Base-by-base conservation (phyloP, 1,140 invertebrate species). In the Geopemphigus sp. region DNA sequence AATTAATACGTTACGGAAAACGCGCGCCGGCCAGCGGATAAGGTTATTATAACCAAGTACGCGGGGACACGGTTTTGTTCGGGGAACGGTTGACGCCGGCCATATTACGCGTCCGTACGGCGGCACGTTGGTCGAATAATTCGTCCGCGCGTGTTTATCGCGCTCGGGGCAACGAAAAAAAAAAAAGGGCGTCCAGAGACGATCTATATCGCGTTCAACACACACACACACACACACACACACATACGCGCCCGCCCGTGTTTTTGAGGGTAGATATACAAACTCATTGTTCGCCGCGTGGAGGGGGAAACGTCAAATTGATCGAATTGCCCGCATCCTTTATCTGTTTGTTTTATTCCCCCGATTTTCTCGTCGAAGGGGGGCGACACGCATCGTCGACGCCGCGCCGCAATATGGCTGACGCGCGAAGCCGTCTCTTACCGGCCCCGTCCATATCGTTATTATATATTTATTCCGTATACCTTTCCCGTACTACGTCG, bases 281-380 rank as follows among this genome's bases (percentile, higher is more conserved):
- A 57, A 14, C n/a, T 22, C 39, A 68, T 68, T 47, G 64, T 66
- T 47, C 32, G 32, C 32, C 8, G 32, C 8, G 47, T 50, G 47
- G 47, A 6, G 39, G 64, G 39, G 45, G 15, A 8, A 8, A 54
- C 68, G 68, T 72, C 47, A 54, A 72, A 72, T 72, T 54, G 68
- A 72, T 47, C 68, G 68, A 54, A 72, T 72, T 54, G 68, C 68
- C 68, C 68, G 29, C 47, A 54, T 72, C 68, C 47, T 29, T 53
- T 70, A n/a, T 22, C 66, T 68, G 29, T 64, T 64, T 64, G 8
- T 39, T 63, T 63, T 63, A 24, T 68, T 68, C 22, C 22, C 32
- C n/a, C 14, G 15, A 24, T 61, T 1, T 61, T 24, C 1, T 50
- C 39, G 12, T 15, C 11, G 47, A 47, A 22, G 63, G 32, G 45